These are phyloP conservation scores for Artemisiospiza belli DNA, from an alignment of 2,113 vertebrate genomes.

Conservation along the genomic window DNA sequence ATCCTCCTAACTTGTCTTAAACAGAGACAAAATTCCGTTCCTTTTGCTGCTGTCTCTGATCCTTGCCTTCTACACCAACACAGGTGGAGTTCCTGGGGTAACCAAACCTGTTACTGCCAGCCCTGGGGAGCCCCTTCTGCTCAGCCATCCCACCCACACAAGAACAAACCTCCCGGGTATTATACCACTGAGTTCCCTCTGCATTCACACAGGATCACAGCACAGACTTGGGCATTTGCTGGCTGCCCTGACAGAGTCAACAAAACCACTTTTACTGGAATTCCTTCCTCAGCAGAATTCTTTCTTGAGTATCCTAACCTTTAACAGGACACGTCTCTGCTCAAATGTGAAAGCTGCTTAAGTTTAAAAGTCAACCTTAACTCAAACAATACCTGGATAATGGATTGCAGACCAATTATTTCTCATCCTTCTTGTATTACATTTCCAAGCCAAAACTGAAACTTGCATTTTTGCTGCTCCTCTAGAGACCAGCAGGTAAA, in stretches of 20 bases:
- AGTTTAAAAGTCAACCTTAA: constrained; percentile 32
- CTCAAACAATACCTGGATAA: constrained; percentile 39
- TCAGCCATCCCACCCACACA: not conserved
- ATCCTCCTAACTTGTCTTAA: not conserved
- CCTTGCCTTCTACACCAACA: not conserved
- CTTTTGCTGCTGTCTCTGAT: not conserved
- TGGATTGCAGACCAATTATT: constrained; percentile 24
- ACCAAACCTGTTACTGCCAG: not conserved
- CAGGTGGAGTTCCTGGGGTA: rapidly evolving
- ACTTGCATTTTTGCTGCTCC: not conserved
- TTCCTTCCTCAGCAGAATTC: constrained; percentile 17
- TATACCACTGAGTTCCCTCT: rapidly evolving
- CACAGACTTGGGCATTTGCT: rapidly evolving
- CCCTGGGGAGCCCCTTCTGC: not conserved
- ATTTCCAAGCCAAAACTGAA: not conserved
- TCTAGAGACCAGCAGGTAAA: not conserved
- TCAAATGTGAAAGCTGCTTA: constrained; percentile 3
- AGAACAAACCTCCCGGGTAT: not conserved
- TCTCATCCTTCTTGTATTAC: constrained; percentile 20
- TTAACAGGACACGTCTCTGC: not conserved
- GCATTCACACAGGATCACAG: not conserved
- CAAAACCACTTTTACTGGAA: not conserved
- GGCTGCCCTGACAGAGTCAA: not conserved
- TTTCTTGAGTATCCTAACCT: not conserved
- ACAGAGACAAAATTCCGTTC: not conserved